Conservation (phyloP, 2,888 invertebrate genomes). For the Lithophane semibrunnea region DNA sequence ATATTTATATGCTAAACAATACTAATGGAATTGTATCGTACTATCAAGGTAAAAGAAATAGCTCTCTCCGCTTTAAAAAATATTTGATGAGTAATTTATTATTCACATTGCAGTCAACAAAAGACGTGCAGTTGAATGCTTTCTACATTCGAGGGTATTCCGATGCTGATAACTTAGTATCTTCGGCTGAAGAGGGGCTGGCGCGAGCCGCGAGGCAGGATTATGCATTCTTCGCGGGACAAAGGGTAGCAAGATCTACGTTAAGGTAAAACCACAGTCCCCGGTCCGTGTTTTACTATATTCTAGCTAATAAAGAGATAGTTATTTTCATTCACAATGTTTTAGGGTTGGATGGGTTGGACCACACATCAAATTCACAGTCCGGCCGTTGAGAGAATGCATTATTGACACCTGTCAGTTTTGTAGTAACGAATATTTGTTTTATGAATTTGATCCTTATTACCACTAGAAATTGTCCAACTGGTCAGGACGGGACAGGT, state of each 20-base stretch:
- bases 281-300: not conserved
- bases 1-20: not conserved
- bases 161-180: conserved; percentile 87
- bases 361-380: not conserved
- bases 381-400: no score
- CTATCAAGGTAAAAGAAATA: not conserved
- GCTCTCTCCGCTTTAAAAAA: not conserved
- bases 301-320: not conserved
- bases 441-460: no score
- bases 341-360: not conserved
- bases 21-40: not conserved
- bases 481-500: no score
- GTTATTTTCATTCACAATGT: no score
- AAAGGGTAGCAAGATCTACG: conserved; percentile 90
- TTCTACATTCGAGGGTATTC: conserved; percentile 90
- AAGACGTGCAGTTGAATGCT: conserved; percentile 88
- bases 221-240: conserved; percentile 92
- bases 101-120: conserved; percentile 83
- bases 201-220: conserved; percentile 89
- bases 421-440: no score
- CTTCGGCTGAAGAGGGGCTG: conserved; percentile 89
- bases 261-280: conserved; percentile 71
- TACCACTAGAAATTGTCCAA: no score
- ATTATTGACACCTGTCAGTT: no score
- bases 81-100: not conserved